Percentiles rank a stretch among this genome's conserved stretches.
These are phyloP conservation scores for Palaemon carinicauda DNA, from an alignment of 1,140 invertebrate genomes.

Conservation along the genomic window DNA sequence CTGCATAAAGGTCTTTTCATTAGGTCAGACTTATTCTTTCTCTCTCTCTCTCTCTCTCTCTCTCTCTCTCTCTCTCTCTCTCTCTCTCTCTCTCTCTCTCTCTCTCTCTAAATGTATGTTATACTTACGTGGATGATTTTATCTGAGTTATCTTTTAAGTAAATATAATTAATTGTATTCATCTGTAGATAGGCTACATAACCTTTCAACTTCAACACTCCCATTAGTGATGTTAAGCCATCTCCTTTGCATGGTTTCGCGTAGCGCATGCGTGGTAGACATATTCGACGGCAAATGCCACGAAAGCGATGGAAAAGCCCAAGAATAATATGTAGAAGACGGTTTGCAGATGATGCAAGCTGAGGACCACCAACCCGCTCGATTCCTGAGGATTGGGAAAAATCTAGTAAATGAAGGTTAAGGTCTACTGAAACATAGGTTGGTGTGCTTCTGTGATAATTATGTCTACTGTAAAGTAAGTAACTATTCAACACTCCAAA, in stretches of 20 bases:
- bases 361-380: slow-evolving; percentile 4
- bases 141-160: too few species aligned
- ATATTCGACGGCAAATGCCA: not conserved
- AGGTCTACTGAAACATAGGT: too few species aligned
- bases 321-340: slow-evolving; percentile 30
- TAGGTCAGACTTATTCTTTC: not conserved
- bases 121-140: too few species aligned
- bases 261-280: not conserved
- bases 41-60: not conserved
- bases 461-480: too few species aligned
- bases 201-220: not conserved
- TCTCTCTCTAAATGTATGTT: not conserved
- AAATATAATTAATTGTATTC: too few species aligned
- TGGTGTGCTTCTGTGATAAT: too few species aligned
- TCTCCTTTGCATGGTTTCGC: not conserved
- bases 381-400: not conserved
- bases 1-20: too few species aligned
- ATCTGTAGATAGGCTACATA: too few species aligned
- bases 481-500: too few species aligned
- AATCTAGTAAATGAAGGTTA: not conserved
- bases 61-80: not conserved
- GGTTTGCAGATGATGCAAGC: slow-evolving; percentile 31
- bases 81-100: not conserved
- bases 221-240: not conserved
- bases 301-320: not conserved